Evolutionary conservation across 2,888 invertebrate species (phyloP).

Genomic region (Antheraea yamamai): DNA sequence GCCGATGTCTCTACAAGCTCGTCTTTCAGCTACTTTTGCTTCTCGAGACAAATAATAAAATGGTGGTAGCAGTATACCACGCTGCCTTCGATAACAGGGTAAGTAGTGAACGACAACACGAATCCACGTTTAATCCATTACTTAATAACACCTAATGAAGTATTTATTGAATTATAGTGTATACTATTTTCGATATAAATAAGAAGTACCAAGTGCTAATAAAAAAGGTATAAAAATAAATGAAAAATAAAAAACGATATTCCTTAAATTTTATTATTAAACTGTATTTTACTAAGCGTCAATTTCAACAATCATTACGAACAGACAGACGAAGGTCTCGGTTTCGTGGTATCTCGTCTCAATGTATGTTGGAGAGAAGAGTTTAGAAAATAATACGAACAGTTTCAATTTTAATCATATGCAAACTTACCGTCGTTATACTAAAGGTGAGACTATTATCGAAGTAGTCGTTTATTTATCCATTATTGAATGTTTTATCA

Average conservation of each 20-base stretch:
- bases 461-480: background rate
- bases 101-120: slow-evolving; percentile 19
- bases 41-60: slow-evolving; percentile 93
- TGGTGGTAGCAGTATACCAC: slow-evolving; percentile 84
- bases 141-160: background rate
- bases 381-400: background rate
- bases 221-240: too few relatives aligned
- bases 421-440: background rate
- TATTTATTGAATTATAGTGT: background rate
- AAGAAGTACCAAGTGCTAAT: too few relatives aligned
- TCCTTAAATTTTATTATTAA: too few relatives aligned
- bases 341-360: too few relatives aligned
- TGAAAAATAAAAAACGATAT: too few relatives aligned
- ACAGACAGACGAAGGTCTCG: too few relatives aligned
- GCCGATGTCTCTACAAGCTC: slow-evolving; percentile 93
- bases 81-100: slow-evolving; percentile 75
- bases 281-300: too few relatives aligned
- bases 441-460: background rate
- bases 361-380: too few relatives aligned
- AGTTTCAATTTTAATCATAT: too few relatives aligned
- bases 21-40: slow-evolving; percentile 93
- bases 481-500: too few relatives aligned
- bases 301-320: too few relatives aligned
- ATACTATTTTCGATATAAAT: background rate
- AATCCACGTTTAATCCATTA: too few relatives aligned